These are phyloP conservation scores for Brachypalpus laphriformis DNA, from an alignment of 2,888 invertebrate species.

Conservation along the genomic window DNA sequence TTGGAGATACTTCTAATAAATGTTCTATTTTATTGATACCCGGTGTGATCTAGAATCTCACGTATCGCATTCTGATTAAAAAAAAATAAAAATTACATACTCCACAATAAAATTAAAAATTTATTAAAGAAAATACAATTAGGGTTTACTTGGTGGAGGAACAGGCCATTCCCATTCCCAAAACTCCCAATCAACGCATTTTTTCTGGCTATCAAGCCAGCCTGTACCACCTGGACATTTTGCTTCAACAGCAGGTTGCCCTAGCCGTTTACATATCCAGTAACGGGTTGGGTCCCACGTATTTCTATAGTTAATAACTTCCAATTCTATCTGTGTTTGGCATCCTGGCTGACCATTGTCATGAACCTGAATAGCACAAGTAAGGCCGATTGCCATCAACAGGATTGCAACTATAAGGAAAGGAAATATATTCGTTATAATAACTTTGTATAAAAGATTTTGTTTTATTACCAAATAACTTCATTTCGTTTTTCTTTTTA, in stretches of 20 bases:
- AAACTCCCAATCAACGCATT: conserved; percentile 77
- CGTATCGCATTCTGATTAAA: too few relatives aligned
- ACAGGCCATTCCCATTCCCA: conserved; percentile 78
- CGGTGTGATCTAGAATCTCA: too few relatives aligned
- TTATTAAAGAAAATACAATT: not conserved
- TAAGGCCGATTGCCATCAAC: not conserved
- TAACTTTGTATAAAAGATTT: not conserved
- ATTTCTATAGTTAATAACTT: conserved; percentile 76
- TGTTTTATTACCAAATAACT: conserved; percentile 15
- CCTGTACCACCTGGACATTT: conserved; percentile 21
- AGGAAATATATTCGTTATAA: not conserved
- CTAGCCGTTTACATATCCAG: conserved; percentile 75
- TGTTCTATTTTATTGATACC: too few relatives aligned
- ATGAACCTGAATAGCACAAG: conserved; percentile 16
- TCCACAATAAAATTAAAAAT: conserved; percentile 22
- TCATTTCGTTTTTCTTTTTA: not conserved
- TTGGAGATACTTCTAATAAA: too few relatives aligned
- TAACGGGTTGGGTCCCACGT: conserved; percentile 78
- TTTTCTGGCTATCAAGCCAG: conserved; percentile 34
- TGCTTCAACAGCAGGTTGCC: not conserved
- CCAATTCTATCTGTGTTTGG: conserved; percentile 76
- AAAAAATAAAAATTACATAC: too few relatives aligned
- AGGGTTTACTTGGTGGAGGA: conserved; percentile 75
- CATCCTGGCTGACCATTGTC: conserved; percentile 78
- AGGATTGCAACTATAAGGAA: not conserved